Evolutionary conservation across 2,888 invertebrate species (phyloP).

Genomic region (Sinhomidia bicolor): DNA sequence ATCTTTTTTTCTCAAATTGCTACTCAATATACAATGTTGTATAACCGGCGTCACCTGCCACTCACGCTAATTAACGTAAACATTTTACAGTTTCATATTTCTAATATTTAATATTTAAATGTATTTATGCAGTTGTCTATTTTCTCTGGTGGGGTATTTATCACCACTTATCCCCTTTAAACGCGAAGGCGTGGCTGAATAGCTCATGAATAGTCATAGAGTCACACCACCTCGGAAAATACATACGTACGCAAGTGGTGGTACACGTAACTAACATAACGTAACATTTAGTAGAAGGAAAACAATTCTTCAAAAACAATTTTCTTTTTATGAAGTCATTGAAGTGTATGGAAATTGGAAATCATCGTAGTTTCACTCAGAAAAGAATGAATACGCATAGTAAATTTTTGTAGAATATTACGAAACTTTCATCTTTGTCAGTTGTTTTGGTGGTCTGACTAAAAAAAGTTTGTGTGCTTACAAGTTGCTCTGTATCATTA

Average conservation of each 20-base stretch:
- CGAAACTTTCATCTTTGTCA: neutral
- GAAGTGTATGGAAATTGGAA: too few relatives aligned
- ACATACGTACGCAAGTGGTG: neutral
- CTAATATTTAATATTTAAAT: neutral
- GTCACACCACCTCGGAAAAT: neutral
- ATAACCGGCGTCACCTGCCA: too few relatives aligned
- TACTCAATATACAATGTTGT: too few relatives aligned
- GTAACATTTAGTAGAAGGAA: too few relatives aligned
- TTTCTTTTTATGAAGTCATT: neutral
- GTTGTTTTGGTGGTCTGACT: neutral
- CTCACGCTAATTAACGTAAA: neutral
- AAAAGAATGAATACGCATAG: neutral
- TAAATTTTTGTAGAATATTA: neutral
- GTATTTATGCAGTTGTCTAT: neutral
- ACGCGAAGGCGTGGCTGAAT: neutral
- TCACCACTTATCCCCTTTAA: neutral
- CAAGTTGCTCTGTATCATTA: too few relatives aligned
- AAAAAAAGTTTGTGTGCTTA: neutral
- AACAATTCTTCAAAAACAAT: conserved; percentile 2
- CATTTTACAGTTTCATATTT: too few relatives aligned
- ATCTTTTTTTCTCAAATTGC: too few relatives aligned
- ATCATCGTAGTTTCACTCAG: neutral
- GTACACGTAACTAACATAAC: too few relatives aligned
- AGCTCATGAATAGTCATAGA: neutral
- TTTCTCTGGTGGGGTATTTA: neutral